These are phyloP conservation scores for Anniella stebbinsi DNA, from an alignment of 2,797 vertebrate species.

Conservation along the genomic window DNA sequence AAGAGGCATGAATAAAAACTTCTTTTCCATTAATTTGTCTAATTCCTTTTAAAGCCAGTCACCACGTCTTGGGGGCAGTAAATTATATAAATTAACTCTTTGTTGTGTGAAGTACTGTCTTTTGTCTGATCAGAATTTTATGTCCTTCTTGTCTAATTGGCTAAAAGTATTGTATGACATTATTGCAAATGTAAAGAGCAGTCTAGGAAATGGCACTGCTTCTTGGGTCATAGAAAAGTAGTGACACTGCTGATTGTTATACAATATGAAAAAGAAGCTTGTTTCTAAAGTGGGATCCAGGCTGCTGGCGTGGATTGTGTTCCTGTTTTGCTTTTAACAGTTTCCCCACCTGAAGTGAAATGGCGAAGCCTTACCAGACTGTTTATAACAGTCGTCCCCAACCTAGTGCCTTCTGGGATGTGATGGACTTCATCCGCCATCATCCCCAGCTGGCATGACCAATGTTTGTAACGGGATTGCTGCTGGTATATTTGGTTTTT, in stretches of 20 bases:
- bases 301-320: not conserved
- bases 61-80: not conserved
- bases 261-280: not conserved
- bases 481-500: not conserved
- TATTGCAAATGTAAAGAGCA: conserved; percentile 13
- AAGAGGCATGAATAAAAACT: not conserved
- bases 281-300: not conserved
- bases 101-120: not conserved
- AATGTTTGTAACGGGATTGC: not conserved
- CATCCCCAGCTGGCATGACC: no score
- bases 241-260: not conserved
- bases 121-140: not conserved
- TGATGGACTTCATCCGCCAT: no score
- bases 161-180: conserved; percentile 20
- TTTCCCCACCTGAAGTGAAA: not conserved
- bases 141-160: conserved; percentile 17
- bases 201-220: not conserved
- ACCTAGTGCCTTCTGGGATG: no score
- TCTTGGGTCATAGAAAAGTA: not conserved
- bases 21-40: conserved; percentile 7
- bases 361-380: not conserved
- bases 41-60: not conserved
- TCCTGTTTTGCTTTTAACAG: not conserved
- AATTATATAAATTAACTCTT: conserved; percentile 7
- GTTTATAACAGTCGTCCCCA: not conserved